A percentile compares a stretch with the other conserved stretches of the same genome.
Evolutionary conservation across 2,113 vertebrate genomes (phyloP).

Genomic region (Nothocercus julius): DNA sequence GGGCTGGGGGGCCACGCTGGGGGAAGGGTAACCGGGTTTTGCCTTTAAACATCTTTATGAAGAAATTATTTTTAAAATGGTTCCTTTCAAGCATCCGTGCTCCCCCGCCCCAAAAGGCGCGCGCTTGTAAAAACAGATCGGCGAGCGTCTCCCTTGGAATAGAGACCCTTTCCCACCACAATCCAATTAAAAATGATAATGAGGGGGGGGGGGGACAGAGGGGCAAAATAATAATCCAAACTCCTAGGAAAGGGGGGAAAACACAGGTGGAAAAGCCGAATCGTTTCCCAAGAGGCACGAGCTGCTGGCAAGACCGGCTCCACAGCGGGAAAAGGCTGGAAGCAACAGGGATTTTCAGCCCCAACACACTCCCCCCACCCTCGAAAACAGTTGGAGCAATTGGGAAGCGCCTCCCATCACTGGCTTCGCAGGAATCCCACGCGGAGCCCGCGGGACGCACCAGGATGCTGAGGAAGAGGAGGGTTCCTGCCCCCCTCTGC

Average conservation of each 20-base stretch:
- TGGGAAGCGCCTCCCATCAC: background rate
- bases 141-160: conserved; percentile 19
- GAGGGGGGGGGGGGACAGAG: background rate
- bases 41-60: conserved; percentile 61
- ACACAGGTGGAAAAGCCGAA: background rate
- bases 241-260: background rate
- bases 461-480: background rate
- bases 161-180: conserved; percentile 52
- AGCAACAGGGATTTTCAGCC: background rate
- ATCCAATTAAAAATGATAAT: conserved; percentile 64
- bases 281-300: background rate
- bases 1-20: background rate
- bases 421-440: rapidly evolving
- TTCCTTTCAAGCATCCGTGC: conserved; percentile 41
- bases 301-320: rapidly evolving
- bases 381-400: background rate
- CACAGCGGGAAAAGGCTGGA: rapidly evolving
- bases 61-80: conserved; percentile 56
- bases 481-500: background rate
- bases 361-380: too few relatives aligned
- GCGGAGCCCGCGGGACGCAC: background rate
- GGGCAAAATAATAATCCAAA: background rate
- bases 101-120: rapidly evolving
- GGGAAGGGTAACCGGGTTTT: conserved; percentile 41
- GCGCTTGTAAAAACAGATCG: background rate